Base-by-base conservation (phyloP, 2,888 invertebrate genomes). In the Rhabditoides inermis region DNA sequence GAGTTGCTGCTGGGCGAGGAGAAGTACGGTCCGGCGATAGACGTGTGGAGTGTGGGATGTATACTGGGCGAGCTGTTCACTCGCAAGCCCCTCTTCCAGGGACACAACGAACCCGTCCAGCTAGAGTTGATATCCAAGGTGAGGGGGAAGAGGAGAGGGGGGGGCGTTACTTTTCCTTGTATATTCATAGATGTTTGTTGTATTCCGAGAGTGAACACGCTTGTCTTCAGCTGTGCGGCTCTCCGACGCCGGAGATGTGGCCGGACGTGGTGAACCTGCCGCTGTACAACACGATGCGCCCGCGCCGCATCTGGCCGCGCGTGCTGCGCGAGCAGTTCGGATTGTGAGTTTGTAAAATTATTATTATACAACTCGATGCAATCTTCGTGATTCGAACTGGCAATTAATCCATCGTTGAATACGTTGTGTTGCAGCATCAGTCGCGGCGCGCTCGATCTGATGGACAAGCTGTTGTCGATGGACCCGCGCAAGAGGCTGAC, bases 1-100 rank as follows among this genome's bases (percentile, higher is more conserved):
- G 98, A 98, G 78, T 81, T 98, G 57, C 81, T 98, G 59, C 82
- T 98, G 30, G 98, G 95, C 3, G 94, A 95, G 81, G 95, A 98
- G 80, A 84, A 86, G 56, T 99, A 98, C 78, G 94, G 94, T 0
- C 90, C 95, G 0, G 87, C 92, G 0, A 90, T 99, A 57, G 98
- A 98, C 80, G 90, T 98, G 6, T 98, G 98, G 98, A 94, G 92
- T 76, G 92, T 92, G 80, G 98, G 82, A 22, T 99, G 98, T 78
- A 99, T 98, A 70, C 83, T 98, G 45, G 98, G 94, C 10, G 98
- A 99, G 81, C 82, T 99, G 56, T 99, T 98, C 80, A 84, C 86
- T 44, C 91, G 91, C 76, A 88, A 88, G 72, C 94, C 98, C 0
- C 83, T 98, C 42, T 98, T 98, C 79, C 90, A 88, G 85, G 94